Base-by-base conservation (phyloP, 1,140 invertebrate genomes). In the Leptopilina clavipes region DNA sequence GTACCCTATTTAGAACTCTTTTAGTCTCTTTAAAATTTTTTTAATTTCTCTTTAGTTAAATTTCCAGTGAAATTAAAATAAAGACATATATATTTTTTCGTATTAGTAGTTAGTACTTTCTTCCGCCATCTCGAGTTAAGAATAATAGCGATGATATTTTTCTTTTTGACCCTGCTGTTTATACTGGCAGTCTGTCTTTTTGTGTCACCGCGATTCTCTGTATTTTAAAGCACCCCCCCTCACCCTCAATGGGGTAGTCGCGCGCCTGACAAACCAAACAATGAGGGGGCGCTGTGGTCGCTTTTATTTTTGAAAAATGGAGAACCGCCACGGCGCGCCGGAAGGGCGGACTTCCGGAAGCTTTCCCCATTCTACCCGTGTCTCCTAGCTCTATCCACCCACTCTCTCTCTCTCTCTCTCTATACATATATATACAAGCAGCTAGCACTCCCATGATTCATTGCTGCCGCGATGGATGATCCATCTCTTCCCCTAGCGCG, bases 251-350 rank as follows among this genome's bases (percentile, higher is more conserved):
- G 44, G 72, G 59, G 71, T 74, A 75, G 54, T 79, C 31, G 22
- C 54, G 65, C 56, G 79, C 75, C 77, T 76, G 77, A 77, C 81
- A 85, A 86, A 82, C 76, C 84, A 85, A 89, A 89, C 88, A 89
- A 90, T 88, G 85, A 89, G 82, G 74, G 80, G 75, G 76, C 71
- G 78, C 80, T 85, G 85, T 71, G 84, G 86, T 86, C 76, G 85
- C 75, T 89, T 87, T 88, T 89, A 87, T 88, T 90, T 89, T 88
- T 87, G 86, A 90, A 89, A 90, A 90, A 90, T 90, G 86, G 89
- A 88, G 83, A 82, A 86, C 83, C 83, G 80, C 83, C 84, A 78
- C 83, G 76, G 70, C 82, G 78, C 80, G 79, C 82, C 87, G 86
- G 84, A 85, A 85, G 80, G 80, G 82, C 84, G 85, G 82, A 88